Conservation (phyloP, 2,113 vertebrate species). For the Rhinoderma darwinii region DNA sequence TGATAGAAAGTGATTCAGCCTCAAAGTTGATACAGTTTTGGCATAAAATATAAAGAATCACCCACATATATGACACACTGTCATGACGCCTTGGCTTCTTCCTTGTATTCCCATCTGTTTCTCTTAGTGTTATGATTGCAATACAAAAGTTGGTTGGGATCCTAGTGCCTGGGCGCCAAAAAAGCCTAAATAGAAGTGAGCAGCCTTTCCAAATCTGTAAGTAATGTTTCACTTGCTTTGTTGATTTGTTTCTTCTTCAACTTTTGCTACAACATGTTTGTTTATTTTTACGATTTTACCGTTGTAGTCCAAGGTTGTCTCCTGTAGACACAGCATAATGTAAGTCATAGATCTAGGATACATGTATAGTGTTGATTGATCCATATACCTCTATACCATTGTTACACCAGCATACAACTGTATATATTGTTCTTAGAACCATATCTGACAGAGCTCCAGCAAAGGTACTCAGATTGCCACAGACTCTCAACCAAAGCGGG, state of each 20-base stretch:
- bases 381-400: no score
- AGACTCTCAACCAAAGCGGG: no score
- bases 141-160: conserved; percentile 30
- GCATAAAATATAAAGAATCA: conserved; percentile 1
- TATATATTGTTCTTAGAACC: no score
- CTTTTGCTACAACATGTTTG: not conserved
- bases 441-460: no score
- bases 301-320: no score
- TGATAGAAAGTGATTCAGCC: not conserved
- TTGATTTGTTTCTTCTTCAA: not conserved
- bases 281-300: not conserved
- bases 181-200: conserved; percentile 3
- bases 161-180: not conserved
- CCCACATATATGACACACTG: conserved; percentile 37
- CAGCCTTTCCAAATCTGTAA: conserved; percentile 33
- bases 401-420: no score
- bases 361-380: no score
- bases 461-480: no score
- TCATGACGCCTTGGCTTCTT: conserved; percentile 35
- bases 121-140: conserved; percentile 39
- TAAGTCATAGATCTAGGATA: no score
- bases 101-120: conserved; percentile 36
- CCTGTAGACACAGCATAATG: no score
- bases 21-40: conserved; percentile 8
- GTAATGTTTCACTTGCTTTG: conserved; percentile 6